Evolutionary conservation across 2,797 vertebrate species (phyloP), one percentile per base, ranked within the genome.

Genomic region (Netta rufina): DNA sequence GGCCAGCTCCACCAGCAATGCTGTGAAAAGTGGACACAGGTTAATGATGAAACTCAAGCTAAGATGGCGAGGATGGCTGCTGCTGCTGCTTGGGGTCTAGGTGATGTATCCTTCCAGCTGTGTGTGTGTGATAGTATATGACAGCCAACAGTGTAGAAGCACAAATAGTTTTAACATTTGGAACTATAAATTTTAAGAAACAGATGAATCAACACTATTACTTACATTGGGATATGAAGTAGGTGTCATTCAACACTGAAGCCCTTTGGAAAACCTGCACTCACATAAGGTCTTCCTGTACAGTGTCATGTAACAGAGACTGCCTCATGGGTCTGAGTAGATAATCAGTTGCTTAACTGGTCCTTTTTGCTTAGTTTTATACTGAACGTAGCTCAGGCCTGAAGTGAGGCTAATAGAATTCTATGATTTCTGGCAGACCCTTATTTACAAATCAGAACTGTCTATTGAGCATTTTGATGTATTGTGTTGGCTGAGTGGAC

Each of bases 1-100:
- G 99, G 99, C 7, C 99, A 99, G 97, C 98, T 99, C 67, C 99
- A 99, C 95, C 99, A 99, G 97, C 99, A 99, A 62, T 99, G 99
- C 98, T 99, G 99, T 94, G 99, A 99, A 77, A 99, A 99, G 92
- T 99, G 99, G 99, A 99, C 99, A 1, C 98, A 99, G 95, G 99
- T 99, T 71, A 99, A 98, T 7, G 99, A 99, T 90, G 99, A 99
- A 90, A 99, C 99, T 18, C 99, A 99, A 93, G 99, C 99, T 67
- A 99, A 99, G 97, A 99, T 99, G 99, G 99, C 99, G 11, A 98
- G 99, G 41, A 99, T 99, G 99, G 99, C 99, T 27, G 99, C 99
- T 2, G 99, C 99, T 5, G 99, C 99, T 2, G 99, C 99, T 1
- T 99, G 99, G 99, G 99, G 99, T 56, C 98, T 99, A 96, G 99